Conservation (phyloP, 2,797 vertebrate species). For the Acropternis orthonyx region DNA sequence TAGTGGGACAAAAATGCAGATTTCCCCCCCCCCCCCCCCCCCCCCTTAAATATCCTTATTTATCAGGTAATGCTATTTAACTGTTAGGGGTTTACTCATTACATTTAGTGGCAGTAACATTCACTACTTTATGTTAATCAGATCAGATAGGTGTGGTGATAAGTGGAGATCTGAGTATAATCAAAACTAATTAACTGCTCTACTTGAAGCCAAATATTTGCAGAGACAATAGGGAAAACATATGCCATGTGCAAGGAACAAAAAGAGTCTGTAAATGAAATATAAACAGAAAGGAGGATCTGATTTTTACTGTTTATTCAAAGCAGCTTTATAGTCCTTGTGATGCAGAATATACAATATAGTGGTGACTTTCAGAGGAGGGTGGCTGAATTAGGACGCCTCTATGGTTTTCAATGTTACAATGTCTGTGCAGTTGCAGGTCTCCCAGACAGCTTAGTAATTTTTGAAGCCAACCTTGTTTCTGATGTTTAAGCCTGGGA, state of each 20-base stretch:
- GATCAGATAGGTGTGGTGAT: slow-evolving; percentile 12
- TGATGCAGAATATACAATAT: not conserved
- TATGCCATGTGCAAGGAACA: not conserved
- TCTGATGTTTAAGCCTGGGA: not conserved
- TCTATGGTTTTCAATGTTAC: not conserved
- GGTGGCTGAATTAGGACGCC: not conserved
- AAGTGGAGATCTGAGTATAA: slow-evolving; percentile 2
- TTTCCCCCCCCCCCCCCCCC: no score
- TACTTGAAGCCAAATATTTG: slow-evolving; percentile 8
- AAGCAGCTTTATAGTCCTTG: not conserved
- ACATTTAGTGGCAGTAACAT: not conserved
- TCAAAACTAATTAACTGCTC: slow-evolving; percentile 24
- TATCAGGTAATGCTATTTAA: not conserved
- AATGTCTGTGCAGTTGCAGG: not conserved
- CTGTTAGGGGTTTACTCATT: not conserved
- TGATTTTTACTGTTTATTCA: not conserved
- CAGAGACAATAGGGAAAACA: not conserved
- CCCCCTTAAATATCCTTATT: not conserved
- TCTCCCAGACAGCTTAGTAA: not conserved
- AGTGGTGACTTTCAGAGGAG: not conserved
- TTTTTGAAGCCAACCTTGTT: not conserved
- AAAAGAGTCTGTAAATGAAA: not conserved
- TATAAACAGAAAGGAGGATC: not conserved
- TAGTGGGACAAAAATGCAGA: not conserved
- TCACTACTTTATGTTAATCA: slow-evolving; percentile 20